Conservation (phyloP, 2,888 invertebrate genomes). For the Chalcis sispes region DNA sequence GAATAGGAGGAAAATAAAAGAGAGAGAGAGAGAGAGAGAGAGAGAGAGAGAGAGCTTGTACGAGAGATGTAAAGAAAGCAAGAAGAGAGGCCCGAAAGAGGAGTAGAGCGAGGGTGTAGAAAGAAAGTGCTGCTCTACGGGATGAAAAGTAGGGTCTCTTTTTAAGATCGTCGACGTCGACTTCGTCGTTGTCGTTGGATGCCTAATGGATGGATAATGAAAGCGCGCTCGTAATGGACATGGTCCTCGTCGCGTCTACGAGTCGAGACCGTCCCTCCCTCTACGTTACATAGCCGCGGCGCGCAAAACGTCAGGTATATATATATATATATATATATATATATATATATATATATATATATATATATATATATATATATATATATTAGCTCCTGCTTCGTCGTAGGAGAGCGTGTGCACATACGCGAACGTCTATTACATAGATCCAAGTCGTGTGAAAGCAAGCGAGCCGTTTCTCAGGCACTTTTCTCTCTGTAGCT, state of each 20-base stretch:
- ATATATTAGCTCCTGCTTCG: not conserved
- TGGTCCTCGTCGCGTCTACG: too few relatives aligned
- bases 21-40: conserved; percentile 1
- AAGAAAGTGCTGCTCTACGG: conserved; percentile 8
- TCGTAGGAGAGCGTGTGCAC: not conserved
- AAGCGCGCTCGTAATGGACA: conserved; percentile 45
- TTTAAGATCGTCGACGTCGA: conserved; percentile 35
- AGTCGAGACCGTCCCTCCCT: too few relatives aligned
- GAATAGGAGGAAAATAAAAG: not conserved
- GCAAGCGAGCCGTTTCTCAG: conserved; percentile 10
- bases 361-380: too few relatives aligned
- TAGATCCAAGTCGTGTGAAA: conserved; percentile 44
- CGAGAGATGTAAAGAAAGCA: not conserved
- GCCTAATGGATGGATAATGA: conserved; percentile 49
- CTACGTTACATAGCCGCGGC: too few relatives aligned
- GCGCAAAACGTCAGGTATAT: not conserved
- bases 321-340: too few relatives aligned
- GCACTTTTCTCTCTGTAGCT: not conserved
- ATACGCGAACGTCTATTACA: too few relatives aligned
- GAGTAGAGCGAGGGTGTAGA: not conserved
- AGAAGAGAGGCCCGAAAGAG: conserved; percentile 2
- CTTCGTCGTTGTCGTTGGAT: too few relatives aligned
- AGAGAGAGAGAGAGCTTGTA: not conserved
- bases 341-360: not conserved
- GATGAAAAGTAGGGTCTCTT: conserved; percentile 46